Conservation (phyloP, 2,113 vertebrate species). For the Bubo bubo region DNA sequence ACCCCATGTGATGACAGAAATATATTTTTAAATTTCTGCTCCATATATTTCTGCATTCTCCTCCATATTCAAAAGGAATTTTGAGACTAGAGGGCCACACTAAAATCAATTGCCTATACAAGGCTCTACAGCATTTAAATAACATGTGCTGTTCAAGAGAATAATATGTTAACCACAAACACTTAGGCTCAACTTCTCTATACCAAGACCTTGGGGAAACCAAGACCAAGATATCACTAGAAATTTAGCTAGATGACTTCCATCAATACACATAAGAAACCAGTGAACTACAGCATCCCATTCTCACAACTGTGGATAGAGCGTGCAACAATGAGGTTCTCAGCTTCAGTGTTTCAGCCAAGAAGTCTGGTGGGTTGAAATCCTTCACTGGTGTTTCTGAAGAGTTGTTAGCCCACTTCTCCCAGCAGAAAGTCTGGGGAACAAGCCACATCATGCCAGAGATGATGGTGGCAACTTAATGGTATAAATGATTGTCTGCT, state of each 20-base stretch:
- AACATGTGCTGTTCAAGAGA: fast-evolving
- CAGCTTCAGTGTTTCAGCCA: neutral
- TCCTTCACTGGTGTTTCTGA: neutral
- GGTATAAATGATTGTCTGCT: neutral
- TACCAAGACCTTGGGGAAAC: neutral
- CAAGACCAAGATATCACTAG: neutral
- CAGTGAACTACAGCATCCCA: neutral
- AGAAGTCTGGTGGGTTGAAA: neutral
- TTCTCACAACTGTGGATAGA: neutral
- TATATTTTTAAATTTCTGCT: neutral
- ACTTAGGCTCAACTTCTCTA: fast-evolving
- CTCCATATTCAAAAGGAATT: neutral
- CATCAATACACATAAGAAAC: neutral
- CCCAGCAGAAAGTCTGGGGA: neutral
- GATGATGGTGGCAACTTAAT: neutral
- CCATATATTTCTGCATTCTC: neutral
- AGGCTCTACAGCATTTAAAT: neutral
- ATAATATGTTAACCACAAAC: fast-evolving
- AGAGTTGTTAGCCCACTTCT: neutral
- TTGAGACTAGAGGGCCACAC: neutral
- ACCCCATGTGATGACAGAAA: fast-evolving
- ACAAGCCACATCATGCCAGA: neutral
- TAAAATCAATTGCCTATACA: neutral
- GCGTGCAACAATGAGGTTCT: neutral
- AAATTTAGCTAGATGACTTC: neutral